A percentile compares a stretch with the other conserved stretches of the same genome.
Conservation (phyloP, 2,797 vertebrate genomes). For the Morelia viridis region DNA sequence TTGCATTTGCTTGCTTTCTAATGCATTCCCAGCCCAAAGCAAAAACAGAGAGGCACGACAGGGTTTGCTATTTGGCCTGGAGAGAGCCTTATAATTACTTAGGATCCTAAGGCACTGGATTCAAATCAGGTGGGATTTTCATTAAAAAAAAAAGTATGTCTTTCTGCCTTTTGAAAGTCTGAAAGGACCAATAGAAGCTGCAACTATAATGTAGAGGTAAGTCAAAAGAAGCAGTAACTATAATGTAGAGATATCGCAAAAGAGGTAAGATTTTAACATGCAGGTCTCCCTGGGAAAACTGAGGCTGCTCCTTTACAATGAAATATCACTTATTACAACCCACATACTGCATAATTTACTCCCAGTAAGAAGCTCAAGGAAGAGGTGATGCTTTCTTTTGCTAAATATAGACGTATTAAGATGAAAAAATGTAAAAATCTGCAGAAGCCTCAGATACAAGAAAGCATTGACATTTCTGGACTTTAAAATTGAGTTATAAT, state of each 20-base stretch:
- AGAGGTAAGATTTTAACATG: neutral
- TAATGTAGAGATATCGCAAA: neutral
- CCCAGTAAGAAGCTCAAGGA: neutral
- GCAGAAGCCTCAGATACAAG: neutral
- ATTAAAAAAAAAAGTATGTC: neutral
- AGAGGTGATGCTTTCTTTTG: neutral
- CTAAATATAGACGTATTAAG: constrained; percentile 16
- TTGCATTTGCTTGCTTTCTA: neutral
- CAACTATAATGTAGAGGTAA: neutral
- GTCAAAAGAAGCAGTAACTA: too few relatives aligned
- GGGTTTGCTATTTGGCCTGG: neutral
- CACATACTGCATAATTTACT: constrained; percentile 16
- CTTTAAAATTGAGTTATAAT: neutral
- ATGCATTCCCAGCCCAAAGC: neutral
- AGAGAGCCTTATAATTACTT: neutral
- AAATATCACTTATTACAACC: neutral
- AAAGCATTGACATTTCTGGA: neutral
- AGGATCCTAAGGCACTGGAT: neutral
- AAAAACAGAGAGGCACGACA: neutral
- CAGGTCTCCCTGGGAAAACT: neutral
- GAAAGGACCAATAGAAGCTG: neutral
- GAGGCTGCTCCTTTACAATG: neutral
- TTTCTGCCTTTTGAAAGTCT: neutral
- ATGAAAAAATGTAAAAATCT: constrained; percentile 4
- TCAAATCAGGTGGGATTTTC: neutral